A percentile compares a stretch with the other conserved stretches of the same genome.
phyloP scores from a whole-genome alignment of 2,113 vertebrate species.

The Hippotragus niger region DNA sequence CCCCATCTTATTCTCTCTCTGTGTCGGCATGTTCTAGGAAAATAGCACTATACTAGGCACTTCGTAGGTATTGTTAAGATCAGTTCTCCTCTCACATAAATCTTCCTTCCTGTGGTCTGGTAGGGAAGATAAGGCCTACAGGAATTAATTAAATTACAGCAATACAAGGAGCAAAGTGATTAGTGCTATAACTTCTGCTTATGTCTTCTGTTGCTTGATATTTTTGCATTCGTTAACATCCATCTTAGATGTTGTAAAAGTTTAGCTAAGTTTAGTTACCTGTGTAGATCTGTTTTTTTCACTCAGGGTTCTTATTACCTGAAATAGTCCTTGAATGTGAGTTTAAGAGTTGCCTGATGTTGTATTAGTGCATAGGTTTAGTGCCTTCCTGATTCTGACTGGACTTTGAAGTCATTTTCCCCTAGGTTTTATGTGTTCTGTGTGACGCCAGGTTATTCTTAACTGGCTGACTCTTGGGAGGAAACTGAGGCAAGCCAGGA shows the following conservation, averaged over 20 bases:
- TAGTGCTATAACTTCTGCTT: conserved; percentile 43
- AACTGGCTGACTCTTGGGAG: background rate
- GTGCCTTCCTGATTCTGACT: background rate
- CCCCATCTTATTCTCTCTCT: background rate
- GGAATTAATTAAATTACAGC: conserved; percentile 47
- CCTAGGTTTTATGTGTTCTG: background rate
- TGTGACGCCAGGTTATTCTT: background rate
- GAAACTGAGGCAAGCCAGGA: background rate
- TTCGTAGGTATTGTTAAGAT: background rate
- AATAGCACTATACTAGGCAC: background rate
- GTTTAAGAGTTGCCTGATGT: background rate
- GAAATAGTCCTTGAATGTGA: background rate
- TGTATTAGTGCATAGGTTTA: background rate
- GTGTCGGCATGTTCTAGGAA: background rate
- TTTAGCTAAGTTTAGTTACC: conserved; percentile 22
- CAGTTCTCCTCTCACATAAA: background rate
- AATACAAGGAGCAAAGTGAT: conserved; percentile 31
- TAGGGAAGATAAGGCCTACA: conserved; percentile 37
- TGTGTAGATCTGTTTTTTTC: background rate
- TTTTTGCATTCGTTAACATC: conserved; percentile 57
- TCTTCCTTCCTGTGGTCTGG: conserved; percentile 13
- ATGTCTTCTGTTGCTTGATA: conserved; percentile 52
- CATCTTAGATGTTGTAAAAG: conserved; percentile 43
- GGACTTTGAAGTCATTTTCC: background rate
- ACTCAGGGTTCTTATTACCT: background rate